Conservation (phyloP, 2,113 vertebrate species). For the Ictalurus furcatus region DNA sequence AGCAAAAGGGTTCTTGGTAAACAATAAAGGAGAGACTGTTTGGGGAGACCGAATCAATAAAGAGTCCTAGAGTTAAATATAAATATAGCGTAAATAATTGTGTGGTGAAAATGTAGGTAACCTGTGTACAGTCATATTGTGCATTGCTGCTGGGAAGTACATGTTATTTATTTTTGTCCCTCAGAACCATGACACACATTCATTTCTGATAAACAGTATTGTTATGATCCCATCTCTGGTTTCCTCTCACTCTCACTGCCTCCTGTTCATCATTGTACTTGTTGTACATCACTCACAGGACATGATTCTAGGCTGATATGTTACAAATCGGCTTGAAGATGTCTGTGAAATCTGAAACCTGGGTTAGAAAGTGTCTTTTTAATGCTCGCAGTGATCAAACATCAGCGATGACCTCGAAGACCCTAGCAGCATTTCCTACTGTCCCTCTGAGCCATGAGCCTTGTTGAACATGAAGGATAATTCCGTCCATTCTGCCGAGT, state of each 20-base stretch:
- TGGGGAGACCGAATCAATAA: neutral
- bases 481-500: neutral
- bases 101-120: neutral
- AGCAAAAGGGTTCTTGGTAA: neutral
- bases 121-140: neutral
- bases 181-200: neutral
- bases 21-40: neutral
- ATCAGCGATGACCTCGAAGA: neutral
- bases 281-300: neutral
- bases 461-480: neutral
- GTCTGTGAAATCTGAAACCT: neutral
- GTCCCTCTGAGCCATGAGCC: neutral
- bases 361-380: neutral
- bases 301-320: neutral
- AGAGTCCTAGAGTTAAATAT: neutral
- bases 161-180: neutral
- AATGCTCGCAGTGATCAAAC: neutral
- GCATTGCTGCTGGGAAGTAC: neutral
- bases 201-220: neutral
- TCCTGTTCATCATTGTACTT: neutral
- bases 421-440: neutral
- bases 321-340: neutral
- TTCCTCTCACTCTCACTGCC: neutral
- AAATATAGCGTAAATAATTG: neutral
- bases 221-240: neutral